Base-by-base conservation (phyloP, 2,113 vertebrate genomes). In the Scopus umbretta region DNA sequence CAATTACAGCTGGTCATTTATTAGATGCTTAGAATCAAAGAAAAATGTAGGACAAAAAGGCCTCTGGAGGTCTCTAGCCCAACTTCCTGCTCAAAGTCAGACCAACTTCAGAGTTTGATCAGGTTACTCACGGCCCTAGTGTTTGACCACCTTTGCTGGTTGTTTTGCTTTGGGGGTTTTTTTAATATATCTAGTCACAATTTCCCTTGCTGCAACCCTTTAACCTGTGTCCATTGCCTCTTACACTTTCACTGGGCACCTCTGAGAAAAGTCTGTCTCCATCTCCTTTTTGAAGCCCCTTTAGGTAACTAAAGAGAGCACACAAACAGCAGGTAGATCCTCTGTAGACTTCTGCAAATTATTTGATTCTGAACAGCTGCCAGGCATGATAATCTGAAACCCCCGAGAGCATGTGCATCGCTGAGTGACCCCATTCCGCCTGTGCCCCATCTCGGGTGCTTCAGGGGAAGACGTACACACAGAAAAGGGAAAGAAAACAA, bases 21-120 rank as follows among this genome's bases (percentile, higher is more conserved):
- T 91, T 93, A 90, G 30, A 80, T 58, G 45, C 34, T 94, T 65
- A 73, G 65, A 92, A 94, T 84, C 40, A 85, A 92, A 95, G 49
- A 40, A 82, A 91, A 80, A 75, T 36, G 61, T 3, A 72, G 65
- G 30, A 79, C 76, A 91, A 52, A 80, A 83, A 91, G 53, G 26
- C 74, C 34, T 86, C 40, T 79, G 47, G 49, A 92, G 43, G 32
- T 75, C 70, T 90, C 36, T n/a, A 80, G 58, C 36, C 43, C 47
- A 92, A 18, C 20, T 13, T 93, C 27, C 42, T 47, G 62, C 26
- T 85, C 65, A 85, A 78, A 90, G 47, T 2, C 50, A 6, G 30
- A 53, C 30, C 62, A 86, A 2, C 65, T 78, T 91, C 63, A 73
- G n/a, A 62, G 42, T 76, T 23, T 2, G 2, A 27, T 73, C 25